Conservation (phyloP, 2,113 vertebrate genomes). For the Aramus guarauna region DNA sequence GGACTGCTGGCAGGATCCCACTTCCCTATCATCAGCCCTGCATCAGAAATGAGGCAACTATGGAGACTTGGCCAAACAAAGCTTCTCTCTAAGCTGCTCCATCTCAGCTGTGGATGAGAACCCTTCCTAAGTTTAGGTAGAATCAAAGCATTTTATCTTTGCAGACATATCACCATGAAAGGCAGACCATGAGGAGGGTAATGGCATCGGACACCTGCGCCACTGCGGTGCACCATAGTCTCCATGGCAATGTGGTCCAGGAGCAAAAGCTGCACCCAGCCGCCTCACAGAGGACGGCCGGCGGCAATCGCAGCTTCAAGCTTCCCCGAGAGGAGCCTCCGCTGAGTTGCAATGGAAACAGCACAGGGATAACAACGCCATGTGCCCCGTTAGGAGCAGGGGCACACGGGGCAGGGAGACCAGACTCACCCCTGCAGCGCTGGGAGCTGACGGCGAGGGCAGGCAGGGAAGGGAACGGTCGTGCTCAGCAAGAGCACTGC, state of each 20-base stretch:
- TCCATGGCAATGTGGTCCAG: background rate
- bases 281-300: accelerated
- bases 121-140: background rate
- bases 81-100: background rate
- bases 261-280: background rate
- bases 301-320: accelerated
- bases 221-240: accelerated
- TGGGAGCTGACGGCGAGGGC: background rate
- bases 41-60: background rate
- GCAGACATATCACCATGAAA: background rate
- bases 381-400: accelerated
- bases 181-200: background rate
- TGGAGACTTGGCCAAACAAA: background rate
- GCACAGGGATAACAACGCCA: no score
- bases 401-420: background rate
- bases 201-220: accelerated
- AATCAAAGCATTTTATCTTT: background rate
- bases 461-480: accelerated
- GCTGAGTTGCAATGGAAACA: background rate
- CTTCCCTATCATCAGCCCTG: background rate
- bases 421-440: accelerated
- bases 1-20: background rate
- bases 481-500: background rate
- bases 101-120: background rate
- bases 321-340: background rate